phyloP scores from a whole-genome alignment of 2,113 vertebrate genomes.

The Porphyrio hochstetteri region DNA sequence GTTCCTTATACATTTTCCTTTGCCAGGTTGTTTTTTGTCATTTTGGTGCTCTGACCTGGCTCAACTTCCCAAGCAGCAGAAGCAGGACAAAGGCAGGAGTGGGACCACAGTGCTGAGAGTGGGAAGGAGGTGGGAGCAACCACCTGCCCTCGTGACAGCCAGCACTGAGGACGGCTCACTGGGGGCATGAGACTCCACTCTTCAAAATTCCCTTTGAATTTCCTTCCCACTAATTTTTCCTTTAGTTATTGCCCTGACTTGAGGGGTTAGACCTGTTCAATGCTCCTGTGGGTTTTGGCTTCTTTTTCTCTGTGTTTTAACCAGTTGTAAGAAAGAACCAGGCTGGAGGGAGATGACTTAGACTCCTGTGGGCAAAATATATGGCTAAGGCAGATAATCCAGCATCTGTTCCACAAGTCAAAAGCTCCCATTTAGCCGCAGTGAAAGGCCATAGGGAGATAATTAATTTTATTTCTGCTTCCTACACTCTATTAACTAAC shows the following conservation, averaged over 20 bases:
- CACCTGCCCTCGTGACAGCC: background rate
- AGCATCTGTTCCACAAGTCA: background rate
- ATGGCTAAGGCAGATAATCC: background rate
- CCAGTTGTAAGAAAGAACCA: background rate
- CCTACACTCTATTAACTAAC: background rate
- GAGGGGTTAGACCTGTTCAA: background rate
- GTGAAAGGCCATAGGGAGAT: background rate
- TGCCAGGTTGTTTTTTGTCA: conserved; percentile 22
- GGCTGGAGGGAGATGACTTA: background rate
- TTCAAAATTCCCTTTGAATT: background rate
- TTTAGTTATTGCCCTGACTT: background rate
- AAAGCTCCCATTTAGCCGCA: background rate
- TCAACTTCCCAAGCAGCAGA: background rate
- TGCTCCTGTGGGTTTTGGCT: background rate
- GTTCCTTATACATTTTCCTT: conserved; percentile 1
- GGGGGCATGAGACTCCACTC: background rate
- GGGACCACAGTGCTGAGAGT: background rate
- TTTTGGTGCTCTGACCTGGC: background rate
- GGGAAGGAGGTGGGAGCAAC: background rate
- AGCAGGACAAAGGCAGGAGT: conserved; percentile 14
- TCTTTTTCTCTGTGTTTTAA: background rate
- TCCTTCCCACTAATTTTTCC: background rate
- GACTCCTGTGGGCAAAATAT: too few species aligned
- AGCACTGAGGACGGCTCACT: rapidly evolving
- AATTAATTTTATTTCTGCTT: background rate